Conservation (phyloP, 2,888 invertebrate genomes). For the Steinernema hermaphroditum region DNA sequence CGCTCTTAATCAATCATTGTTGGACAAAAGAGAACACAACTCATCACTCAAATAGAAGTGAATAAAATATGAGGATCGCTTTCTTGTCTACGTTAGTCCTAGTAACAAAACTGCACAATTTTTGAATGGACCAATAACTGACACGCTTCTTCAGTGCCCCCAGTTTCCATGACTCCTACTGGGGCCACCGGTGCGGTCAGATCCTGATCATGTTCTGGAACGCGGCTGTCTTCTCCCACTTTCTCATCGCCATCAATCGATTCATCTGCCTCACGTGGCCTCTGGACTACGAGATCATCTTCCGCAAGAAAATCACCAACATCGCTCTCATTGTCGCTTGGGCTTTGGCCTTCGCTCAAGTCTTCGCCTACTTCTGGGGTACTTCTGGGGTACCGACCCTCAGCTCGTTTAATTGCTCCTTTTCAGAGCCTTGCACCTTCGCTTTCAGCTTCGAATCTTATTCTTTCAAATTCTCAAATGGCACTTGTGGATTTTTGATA, state of each 20-base stretch:
- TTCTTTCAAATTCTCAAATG: background rate
- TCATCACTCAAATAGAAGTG: no score
- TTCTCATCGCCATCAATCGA: conserved; percentile 46
- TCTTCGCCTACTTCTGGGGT: conserved; percentile 46
- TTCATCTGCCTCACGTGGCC: conserved; percentile 44
- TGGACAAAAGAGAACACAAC: no score
- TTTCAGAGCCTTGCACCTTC: background rate
- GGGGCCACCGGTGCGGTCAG: conserved; percentile 35
- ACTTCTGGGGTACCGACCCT: background rate
- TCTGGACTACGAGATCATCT: background rate
- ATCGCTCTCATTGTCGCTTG: conserved; percentile 40
- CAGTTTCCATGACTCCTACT: background rate
- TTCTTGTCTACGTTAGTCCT: no score
- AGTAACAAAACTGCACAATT: no score
- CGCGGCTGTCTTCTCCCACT: conserved; percentile 48
- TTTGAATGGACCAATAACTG: no score
- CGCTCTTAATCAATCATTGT: no score
- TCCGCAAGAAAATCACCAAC: conserved; percentile 26
- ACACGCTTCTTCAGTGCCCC: background rate
- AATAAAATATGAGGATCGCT: no score
- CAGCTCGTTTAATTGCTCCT: background rate
- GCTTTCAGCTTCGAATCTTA: background rate
- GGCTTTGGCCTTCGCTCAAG: conserved; percentile 41
- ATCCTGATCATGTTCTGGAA: conserved; percentile 51
- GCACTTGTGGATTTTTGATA: background rate